These are phyloP conservation scores for Pelecanoides urinatrix DNA, from an alignment of 2,113 vertebrate species.

Conservation along the genomic window DNA sequence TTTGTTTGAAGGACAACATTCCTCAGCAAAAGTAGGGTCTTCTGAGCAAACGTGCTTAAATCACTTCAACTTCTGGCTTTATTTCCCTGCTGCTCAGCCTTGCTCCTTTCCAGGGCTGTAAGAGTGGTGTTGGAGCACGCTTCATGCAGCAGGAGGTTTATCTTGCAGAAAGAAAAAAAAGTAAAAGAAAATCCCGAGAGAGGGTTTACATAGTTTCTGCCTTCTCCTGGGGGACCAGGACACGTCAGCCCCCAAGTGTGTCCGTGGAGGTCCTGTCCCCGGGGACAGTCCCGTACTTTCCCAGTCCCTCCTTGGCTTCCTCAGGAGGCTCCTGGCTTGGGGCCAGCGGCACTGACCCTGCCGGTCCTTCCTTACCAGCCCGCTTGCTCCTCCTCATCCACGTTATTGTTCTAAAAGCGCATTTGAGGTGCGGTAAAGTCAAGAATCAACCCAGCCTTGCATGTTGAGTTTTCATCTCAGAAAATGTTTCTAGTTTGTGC, in stretches of 20 bases:
- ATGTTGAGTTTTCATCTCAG: neutral
- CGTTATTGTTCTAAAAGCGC: accelerated
- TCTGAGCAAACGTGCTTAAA: neutral
- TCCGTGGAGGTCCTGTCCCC: neutral
- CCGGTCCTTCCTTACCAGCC: neutral
- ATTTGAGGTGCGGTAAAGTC: neutral
- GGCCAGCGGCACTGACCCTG: neutral
- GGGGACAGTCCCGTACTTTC: neutral
- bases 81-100: neutral
- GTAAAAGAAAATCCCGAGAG: neutral
- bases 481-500: neutral
- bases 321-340: neutral
- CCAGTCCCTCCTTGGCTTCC: neutral
- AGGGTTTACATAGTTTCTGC: neutral
- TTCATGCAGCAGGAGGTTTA: neutral
- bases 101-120: neutral
- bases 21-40: neutral
- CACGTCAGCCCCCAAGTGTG: neutral
- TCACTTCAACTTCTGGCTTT: neutral
- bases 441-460: neutral
- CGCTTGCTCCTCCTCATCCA: neutral
- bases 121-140: accelerated
- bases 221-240: neutral
- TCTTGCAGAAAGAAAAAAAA: too few relatives aligned
- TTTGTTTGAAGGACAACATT: neutral